Evolutionary conservation across 2,888 invertebrate species (phyloP), one percentile per base, ranked within the genome.

Genomic region (Oxycera nigricornis): DNA sequence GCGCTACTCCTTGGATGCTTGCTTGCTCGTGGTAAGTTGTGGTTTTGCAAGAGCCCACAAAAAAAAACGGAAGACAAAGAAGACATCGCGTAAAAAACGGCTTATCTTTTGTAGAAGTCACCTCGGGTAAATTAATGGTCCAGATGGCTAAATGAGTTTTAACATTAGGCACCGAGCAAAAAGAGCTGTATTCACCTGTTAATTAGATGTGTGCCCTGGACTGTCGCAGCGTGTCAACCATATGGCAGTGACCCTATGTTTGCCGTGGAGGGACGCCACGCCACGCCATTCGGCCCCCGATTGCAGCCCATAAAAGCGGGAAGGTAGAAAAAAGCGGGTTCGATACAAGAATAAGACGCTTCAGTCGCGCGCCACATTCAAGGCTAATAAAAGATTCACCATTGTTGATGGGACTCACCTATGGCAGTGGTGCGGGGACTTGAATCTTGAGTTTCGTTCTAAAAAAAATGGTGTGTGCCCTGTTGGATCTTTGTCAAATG

Each of bases 211-310:
- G n/a, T 31, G 31, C 24, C 70, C 52, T n/a, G 2, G 4, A 50
- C 30, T 52, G 52, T 70, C 70, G 22, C 70, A 70, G 22, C 52
- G 35, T 70, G 70, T 70, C 70, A 70, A 70, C 70, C 70, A 70
- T 70, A 70, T 52, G 70, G 65, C 65, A 24, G 30, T 31, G 70
- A 70, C 70, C 70, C 70, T 70, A 9, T 46, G 46, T 31, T 35
- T 39, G 35, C 7, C 20, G 7, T 30, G 11, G 39, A 55, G 11
- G 39, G 39, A 65, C 35, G 39, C 24, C 24, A 20, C 26, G 11
- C 52, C 1, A 55, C 7, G 31, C 70, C 11, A n/a, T 24, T n/a
- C 35, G 22, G n/a, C 22, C 70, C 14, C 55, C 55, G 22, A 22
- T 41, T 35, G 35, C 26, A 7, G 24, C 26, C 24, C 28, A 20